phyloP scores from a whole-genome alignment of 1,140 invertebrate genomes.

The Brachionus paranguensis region DNA sequence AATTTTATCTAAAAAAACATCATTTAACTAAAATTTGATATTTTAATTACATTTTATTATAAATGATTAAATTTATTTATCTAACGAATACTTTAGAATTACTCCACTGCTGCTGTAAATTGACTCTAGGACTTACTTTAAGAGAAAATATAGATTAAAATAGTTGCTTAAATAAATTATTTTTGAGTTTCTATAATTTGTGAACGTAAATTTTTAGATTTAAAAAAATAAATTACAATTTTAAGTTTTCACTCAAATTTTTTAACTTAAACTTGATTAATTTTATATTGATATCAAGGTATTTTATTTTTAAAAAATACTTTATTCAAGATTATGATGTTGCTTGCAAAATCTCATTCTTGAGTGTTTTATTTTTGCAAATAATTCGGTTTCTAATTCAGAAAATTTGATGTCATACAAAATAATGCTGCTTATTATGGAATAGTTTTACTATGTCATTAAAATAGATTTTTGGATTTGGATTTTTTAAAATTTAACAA shows the following conservation, averaged over 20 bases:
- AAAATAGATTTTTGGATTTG: not conserved
- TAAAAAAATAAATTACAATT: not conserved
- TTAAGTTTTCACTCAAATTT: not conserved
- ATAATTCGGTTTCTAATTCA: not conserved
- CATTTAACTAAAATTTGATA: too few relatives aligned
- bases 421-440: not conserved
- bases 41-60: too few relatives aligned
- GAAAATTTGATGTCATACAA: not conserved
- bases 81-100: too few relatives aligned
- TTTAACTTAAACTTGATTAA: not conserved
- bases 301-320: not conserved
- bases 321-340: not conserved
- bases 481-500: not conserved
- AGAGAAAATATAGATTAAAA: too few relatives aligned
- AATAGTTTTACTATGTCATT: not conserved
- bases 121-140: too few relatives aligned
- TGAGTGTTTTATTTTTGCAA: not conserved
- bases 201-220: not conserved
- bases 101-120: too few relatives aligned
- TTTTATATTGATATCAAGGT: not conserved
- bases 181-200: too few relatives aligned
- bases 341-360: not conserved
- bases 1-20: not conserved
- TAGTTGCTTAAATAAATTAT: too few relatives aligned
- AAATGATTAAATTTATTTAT: too few relatives aligned